Conservation (phyloP, 2,113 vertebrate genomes). For the Mungos mungo region DNA sequence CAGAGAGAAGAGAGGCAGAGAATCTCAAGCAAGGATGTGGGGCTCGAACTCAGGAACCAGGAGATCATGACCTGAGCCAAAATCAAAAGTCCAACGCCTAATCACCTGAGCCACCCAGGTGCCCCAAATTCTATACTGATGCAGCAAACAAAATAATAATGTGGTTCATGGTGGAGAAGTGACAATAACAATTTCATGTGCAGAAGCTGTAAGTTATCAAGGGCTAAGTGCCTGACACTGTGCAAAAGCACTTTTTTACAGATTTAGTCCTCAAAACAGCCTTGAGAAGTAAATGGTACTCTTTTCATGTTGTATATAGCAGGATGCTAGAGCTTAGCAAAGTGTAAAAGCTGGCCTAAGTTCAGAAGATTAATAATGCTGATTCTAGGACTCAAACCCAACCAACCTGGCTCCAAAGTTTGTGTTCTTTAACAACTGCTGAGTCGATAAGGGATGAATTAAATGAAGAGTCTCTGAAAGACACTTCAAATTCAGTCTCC, state of each 20-base stretch:
- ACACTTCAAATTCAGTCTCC: conserved; percentile 54
- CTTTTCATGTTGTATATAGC: not conserved
- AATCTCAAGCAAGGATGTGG: too few relatives aligned
- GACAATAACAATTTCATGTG: not conserved
- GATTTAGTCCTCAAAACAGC: not conserved
- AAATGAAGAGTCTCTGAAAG: conserved; percentile 66
- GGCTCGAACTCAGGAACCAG: too few relatives aligned
- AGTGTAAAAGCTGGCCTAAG: not conserved
- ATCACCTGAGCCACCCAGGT: too few relatives aligned
- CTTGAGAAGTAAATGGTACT: not conserved
- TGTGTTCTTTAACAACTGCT: conserved; percentile 58
- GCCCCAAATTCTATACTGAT: not conserved
- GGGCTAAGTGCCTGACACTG: not conserved
- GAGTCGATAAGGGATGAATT: conserved; percentile 66
- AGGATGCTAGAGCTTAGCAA: not conserved
- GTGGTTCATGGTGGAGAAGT: not conserved
- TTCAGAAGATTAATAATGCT: not conserved
- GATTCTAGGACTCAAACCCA: not conserved
- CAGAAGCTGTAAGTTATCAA: not conserved
- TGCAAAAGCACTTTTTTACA: not conserved
- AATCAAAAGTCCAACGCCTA: too few relatives aligned
- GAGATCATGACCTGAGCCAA: too few relatives aligned
- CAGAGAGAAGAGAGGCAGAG: too few relatives aligned
- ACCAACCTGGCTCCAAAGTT: not conserved
- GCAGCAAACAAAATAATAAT: conserved; percentile 53